phyloP scores from a whole-genome alignment of 2,797 vertebrate species.

The Buceros bicornis region DNA sequence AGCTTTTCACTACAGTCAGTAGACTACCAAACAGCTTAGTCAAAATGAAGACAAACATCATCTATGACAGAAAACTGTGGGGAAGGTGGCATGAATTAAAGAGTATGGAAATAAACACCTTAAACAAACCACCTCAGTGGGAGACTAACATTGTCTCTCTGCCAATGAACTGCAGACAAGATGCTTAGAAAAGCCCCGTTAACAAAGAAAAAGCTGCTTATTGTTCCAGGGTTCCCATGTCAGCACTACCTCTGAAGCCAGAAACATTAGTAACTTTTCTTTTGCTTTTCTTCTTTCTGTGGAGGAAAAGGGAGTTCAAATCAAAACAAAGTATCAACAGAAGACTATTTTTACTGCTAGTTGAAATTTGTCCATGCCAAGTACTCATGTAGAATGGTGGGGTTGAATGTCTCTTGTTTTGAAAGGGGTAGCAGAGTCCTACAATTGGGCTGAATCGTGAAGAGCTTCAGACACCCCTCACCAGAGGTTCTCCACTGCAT shows the following conservation, averaged over 20 bases:
- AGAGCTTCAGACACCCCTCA: background rate
- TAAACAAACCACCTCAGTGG: slow-evolving; percentile 34
- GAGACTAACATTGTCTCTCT: background rate
- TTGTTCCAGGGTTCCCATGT: slow-evolving; percentile 41
- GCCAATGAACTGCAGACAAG: slow-evolving; percentile 27
- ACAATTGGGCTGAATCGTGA: background rate
- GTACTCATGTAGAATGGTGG: background rate
- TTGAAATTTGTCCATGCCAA: background rate
- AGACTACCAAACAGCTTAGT: slow-evolving; percentile 9
- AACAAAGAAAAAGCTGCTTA: slow-evolving; percentile 27
- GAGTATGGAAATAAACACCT: slow-evolving; percentile 55
- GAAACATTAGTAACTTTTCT: slow-evolving; percentile 16
- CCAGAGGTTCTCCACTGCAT: background rate
- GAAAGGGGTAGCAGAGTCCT: background rate
- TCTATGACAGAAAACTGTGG: background rate
- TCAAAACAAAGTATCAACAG: slow-evolving; percentile 12
- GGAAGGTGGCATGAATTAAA: slow-evolving; percentile 26
- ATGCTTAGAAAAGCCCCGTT: background rate
- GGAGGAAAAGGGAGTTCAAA: background rate
- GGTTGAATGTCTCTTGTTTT: background rate
- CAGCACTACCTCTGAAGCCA: slow-evolving; percentile 33
- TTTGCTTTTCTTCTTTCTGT: slow-evolving; percentile 10
- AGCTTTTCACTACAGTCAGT: slow-evolving; percentile 15
- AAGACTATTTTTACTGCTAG: background rate
- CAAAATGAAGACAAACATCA: slow-evolving; percentile 45